Conservation (phyloP, 2,888 invertebrate genomes). For the Augochlorella aurata region DNA sequence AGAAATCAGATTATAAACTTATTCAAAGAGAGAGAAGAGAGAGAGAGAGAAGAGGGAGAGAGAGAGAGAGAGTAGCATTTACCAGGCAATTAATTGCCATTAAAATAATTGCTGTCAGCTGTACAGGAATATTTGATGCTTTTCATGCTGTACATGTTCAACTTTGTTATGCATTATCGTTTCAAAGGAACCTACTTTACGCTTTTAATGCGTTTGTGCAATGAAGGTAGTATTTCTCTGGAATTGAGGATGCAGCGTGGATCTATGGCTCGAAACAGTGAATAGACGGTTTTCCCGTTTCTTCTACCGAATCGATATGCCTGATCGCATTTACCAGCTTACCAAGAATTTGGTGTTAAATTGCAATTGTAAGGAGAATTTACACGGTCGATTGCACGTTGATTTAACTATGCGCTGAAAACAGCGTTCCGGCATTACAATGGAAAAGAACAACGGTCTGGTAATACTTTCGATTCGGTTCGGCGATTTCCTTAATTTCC, state of each 20-base stretch:
- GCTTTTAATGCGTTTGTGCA: no score
- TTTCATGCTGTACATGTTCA: no score
- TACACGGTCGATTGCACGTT: conserved; percentile 46
- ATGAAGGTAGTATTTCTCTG: background rate
- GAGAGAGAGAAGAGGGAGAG: no score
- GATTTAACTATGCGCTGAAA: conserved; percentile 43
- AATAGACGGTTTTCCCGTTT: conserved; percentile 3
- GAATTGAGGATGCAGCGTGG: background rate
- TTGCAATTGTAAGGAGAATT: conserved; percentile 59
- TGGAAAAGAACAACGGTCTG: background rate
- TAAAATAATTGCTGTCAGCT: no score
- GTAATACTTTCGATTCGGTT: background rate
- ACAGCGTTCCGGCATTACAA: background rate
- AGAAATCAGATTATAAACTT: no score
- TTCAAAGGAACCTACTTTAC: no score
- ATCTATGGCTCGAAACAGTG: background rate
- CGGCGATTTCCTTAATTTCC: background rate
- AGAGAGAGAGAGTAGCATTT: no score
- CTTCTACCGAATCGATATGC: conserved; percentile 11
- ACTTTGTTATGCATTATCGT: no score
- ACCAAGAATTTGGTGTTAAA: conserved; percentile 59
- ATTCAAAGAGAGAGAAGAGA: no score
- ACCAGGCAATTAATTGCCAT: no score
- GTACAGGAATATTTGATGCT: no score
- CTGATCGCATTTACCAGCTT: conserved; percentile 44